These are phyloP conservation scores for Cyclophora albipunctata DNA, from an alignment of 2,888 invertebrate species.

Conservation along the genomic window DNA sequence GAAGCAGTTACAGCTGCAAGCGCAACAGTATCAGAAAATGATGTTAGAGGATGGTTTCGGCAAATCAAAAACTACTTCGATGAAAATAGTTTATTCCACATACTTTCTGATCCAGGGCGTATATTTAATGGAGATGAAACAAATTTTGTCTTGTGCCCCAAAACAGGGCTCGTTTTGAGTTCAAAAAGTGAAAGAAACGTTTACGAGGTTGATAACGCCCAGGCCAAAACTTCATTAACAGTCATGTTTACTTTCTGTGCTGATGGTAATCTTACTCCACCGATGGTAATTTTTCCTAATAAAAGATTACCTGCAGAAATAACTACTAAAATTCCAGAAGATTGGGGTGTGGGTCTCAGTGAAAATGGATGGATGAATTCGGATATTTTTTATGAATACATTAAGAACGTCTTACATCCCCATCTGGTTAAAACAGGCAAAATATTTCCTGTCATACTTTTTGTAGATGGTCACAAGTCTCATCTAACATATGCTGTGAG, in stretches of 20 bases:
- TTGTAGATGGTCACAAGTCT: constrained; percentile 26
- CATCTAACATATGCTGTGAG: no score
- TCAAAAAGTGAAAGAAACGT: constrained; percentile 28
- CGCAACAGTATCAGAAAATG: constrained; percentile 29
- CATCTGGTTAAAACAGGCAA: constrained; percentile 20
- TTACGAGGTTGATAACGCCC: constrained; percentile 38
- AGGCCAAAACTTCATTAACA: constrained; percentile 31
- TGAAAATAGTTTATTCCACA: constrained; percentile 6
- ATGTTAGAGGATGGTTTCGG: constrained; percentile 22
- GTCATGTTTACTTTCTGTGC: constrained; percentile 46
- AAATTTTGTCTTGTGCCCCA: constrained; percentile 21
- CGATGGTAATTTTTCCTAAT: constrained; percentile 31
- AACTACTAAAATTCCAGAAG: constrained; percentile 27
- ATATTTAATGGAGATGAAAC: constrained; percentile 24
- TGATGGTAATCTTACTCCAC: constrained; percentile 31
- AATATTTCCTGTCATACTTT: constrained; percentile 35
- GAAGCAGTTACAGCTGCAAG: constrained; percentile 34
- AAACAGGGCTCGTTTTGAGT: constrained; percentile 18
- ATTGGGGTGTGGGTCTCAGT: constrained; percentile 39
- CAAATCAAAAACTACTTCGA: constrained; percentile 12
- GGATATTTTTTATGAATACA: constrained; percentile 42
- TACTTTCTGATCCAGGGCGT: constrained; percentile 8
- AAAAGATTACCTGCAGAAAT: constrained; percentile 35
- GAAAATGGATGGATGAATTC: constrained; percentile 49
- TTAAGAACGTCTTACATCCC: constrained; percentile 31